These are phyloP conservation scores for Sebastes matsubarae DNA, from an alignment of 2,797 vertebrate genomes.

Conservation along the genomic window DNA sequence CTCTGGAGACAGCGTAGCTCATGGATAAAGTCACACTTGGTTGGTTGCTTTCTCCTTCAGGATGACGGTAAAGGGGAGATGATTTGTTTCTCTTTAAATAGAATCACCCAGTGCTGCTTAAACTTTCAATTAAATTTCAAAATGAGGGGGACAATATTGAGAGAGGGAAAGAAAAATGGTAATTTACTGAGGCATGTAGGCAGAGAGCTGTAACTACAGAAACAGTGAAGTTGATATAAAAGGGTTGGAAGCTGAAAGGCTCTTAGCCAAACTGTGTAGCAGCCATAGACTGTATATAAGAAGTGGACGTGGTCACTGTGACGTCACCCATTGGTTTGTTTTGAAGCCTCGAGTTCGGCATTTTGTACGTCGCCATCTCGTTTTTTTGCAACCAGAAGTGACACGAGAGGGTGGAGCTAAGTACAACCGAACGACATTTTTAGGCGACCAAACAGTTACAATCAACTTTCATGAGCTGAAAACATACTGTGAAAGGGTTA, in stretches of 20 bases:
- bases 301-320: too few relatives aligned
- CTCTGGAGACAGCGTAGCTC: constrained; percentile 55
- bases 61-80: constrained; percentile 29
- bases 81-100: constrained; percentile 49
- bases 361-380: too few relatives aligned
- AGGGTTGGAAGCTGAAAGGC: background rate
- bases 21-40: constrained; percentile 61
- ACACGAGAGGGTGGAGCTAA: too few relatives aligned
- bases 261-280: background rate
- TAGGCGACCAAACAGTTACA: too few relatives aligned
- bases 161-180: background rate
- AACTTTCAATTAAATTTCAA: constrained; percentile 37
- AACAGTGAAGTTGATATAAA: background rate
- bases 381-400: too few relatives aligned
- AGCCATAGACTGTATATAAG: too few relatives aligned
- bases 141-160: constrained; percentile 6
- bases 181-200: background rate
- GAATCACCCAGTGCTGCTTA: constrained; percentile 1
- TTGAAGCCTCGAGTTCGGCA: too few relatives aligned
- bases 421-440: too few relatives aligned
- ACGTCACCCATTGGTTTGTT: too few relatives aligned
- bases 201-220: background rate
- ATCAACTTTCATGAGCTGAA: too few relatives aligned
- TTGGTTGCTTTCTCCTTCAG: constrained; percentile 44
- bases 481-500: too few relatives aligned